Conservation (phyloP, 2,797 vertebrate species). For the Peromyscus aztecus region DNA sequence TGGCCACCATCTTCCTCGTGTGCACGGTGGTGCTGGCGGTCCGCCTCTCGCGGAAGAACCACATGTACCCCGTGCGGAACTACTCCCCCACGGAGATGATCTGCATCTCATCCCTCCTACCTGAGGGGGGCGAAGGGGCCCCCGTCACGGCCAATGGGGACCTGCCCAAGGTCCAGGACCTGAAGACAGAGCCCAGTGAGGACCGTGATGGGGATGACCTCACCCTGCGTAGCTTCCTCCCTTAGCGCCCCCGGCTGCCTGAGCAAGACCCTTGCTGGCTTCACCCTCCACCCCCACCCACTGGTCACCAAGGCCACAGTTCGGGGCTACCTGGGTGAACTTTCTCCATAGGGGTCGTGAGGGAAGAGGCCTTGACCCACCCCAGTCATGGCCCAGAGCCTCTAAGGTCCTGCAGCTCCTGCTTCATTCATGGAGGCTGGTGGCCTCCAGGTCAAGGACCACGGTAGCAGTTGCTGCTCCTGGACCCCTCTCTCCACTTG, state of each 20-base stretch:
- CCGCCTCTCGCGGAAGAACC: conserved; percentile 89
- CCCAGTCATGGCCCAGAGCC: neutral
- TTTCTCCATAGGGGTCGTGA: neutral
- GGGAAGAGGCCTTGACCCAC: accelerated
- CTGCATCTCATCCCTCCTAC: conserved; percentile 93
- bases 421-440: neutral
- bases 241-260: conserved; percentile 65
- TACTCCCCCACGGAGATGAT: conserved; percentile 91
- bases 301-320: accelerated
- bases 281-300: accelerated
- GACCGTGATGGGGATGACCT: conserved; percentile 91
- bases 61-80: conserved; percentile 78
- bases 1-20: conserved; percentile 92
- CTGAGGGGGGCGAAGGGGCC: conserved; percentile 85
- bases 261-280: neutral
- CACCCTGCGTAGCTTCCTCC: conserved; percentile 95
- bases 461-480: neutral
- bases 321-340: neutral
- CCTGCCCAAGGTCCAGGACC: conserved; percentile 25
- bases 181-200: neutral
- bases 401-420: neutral
- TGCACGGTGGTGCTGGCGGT: conserved; percentile 89
- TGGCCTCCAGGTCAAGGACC: neutral
- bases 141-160: conserved; percentile 68
- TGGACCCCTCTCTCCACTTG: neutral